These are phyloP conservation scores for Lontra canadensis DNA, from an alignment of 2,113 vertebrate species.

Conservation along the genomic window DNA sequence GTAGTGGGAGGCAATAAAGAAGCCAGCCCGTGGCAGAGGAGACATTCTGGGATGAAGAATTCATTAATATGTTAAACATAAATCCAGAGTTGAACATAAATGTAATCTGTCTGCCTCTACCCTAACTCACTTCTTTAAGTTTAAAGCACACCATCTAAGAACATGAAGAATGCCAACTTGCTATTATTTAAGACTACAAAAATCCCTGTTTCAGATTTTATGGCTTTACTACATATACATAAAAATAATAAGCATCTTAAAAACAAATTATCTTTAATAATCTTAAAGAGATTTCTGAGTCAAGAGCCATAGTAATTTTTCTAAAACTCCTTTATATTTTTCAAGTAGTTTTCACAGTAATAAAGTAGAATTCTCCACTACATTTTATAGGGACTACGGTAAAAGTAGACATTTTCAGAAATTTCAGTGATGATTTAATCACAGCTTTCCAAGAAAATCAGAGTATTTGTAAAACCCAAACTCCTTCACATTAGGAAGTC, in stretches of 20 bases:
- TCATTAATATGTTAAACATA: background rate
- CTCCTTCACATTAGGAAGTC: background rate
- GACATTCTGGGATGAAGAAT: background rate
- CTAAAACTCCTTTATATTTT: constrained; percentile 11
- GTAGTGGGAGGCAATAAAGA: background rate
- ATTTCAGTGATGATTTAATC: constrained; percentile 18
- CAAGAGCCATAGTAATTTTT: background rate
- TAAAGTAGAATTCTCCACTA: background rate
- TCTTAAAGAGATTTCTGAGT: background rate
- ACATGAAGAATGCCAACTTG: constrained; percentile 7
- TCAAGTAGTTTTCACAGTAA: constrained; percentile 1
- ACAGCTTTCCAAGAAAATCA: constrained; percentile 15
- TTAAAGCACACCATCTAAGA: background rate
- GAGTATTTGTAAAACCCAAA: background rate
- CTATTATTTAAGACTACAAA: constrained; percentile 29
- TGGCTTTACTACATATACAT: background rate
- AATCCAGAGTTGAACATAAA: background rate
- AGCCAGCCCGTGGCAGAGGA: background rate
- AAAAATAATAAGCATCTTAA: constrained; percentile 23
- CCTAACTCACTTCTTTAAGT: background rate
- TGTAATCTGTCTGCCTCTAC: background rate
- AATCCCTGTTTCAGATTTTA: constrained; percentile 25
- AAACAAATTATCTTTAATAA: constrained; percentile 10
- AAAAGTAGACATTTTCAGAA: background rate
- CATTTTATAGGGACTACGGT: background rate